Evolutionary conservation across 2,797 vertebrate species (phyloP).

Genomic region (Coracias cyanogaster): DNA sequence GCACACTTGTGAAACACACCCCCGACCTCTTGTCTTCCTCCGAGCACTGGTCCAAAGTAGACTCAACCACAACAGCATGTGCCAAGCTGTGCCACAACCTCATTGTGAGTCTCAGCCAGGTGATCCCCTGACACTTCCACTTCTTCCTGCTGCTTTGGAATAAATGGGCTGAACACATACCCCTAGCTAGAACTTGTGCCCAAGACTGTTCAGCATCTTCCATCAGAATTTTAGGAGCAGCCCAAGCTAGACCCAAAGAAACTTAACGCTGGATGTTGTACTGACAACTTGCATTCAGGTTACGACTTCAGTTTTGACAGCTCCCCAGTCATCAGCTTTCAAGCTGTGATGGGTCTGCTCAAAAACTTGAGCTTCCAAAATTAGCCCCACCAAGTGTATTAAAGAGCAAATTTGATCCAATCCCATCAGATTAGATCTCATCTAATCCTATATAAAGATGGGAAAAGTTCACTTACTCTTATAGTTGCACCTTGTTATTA

Average conservation of each 20-base stretch:
- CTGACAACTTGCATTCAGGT: not conserved
- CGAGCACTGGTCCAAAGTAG: not conserved
- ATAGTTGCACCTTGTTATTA: conserved; percentile 1
- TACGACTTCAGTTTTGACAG: not conserved
- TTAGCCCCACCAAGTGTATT: not conserved
- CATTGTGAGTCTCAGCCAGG: not conserved
- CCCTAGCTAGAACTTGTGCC: not conserved
- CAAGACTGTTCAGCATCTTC: not conserved
- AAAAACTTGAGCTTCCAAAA: conserved; percentile 5
- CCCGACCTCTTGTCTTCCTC: not conserved
- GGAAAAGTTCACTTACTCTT: not conserved
- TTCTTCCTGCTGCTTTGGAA: not conserved
- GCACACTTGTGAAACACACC: fast-evolving
- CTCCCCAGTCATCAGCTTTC: not conserved
- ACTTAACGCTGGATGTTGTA: not conserved
- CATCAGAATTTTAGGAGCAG: not conserved
- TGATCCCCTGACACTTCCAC: not conserved
- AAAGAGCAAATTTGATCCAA: conserved; percentile 14
- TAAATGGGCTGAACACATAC: not conserved
- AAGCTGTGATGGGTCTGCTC: not conserved
- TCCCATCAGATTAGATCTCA: not conserved
- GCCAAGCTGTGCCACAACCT: not conserved
- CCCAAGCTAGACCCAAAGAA: not conserved
- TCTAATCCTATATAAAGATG: not conserved
- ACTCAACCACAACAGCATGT: not conserved